Evolutionary conservation across 2,888 invertebrate species (phyloP).

Genomic region (Lutraria lutraria): DNA sequence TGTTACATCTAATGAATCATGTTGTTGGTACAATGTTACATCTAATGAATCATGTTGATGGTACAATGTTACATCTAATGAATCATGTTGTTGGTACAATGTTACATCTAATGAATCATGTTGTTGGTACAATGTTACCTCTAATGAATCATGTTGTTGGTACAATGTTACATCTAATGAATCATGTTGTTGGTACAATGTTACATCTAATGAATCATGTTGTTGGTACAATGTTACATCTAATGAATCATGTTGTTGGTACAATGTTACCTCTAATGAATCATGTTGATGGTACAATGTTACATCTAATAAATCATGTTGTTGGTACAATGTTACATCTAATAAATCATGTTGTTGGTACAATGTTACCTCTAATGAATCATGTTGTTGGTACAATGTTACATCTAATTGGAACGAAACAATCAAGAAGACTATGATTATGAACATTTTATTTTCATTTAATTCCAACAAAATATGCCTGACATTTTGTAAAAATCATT

Average conservation of each 20-base stretch:
- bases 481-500: no score
- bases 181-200: no score
- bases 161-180: neutral
- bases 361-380: neutral
- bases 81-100: no score
- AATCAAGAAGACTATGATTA: neutral
- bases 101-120: neutral
- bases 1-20: neutral
- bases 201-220: neutral
- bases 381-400: no score
- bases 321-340: neutral
- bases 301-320: neutral
- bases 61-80: neutral
- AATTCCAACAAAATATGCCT: no score
- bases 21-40: no score
- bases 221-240: neutral
- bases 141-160: neutral
- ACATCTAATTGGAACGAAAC: neutral
- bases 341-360: neutral
- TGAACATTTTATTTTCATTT: slow-evolving; percentile 14
- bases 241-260: neutral
- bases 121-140: neutral
- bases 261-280: neutral
- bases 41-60: neutral
- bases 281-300: no score